Base-by-base conservation (phyloP, 2,888 invertebrate genomes). In the Lagria hirta region DNA sequence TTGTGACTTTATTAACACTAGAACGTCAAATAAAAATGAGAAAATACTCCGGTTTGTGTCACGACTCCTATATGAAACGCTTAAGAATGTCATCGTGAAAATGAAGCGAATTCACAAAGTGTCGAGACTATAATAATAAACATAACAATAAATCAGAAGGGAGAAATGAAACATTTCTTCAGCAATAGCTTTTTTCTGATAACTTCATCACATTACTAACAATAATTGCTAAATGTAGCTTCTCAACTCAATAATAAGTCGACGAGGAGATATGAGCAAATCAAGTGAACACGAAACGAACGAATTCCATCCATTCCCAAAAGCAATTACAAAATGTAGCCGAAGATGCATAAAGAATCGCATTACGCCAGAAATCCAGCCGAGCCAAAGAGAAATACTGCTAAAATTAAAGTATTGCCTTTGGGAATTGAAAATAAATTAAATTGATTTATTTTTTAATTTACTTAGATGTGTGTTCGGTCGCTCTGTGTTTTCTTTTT, bases 151-250 rank as follows among this genome's bases (percentile, higher is more conserved):
- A 53, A 55, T 51, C 53, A 46, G 29, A 35, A 42, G 49, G 49
- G 53, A 40, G 43, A 42, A 28, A 42, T 36, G 45, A 47, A 44
- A 40, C 45, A 46, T 48, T 45, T 48, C 32, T 30, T 10, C 32
- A 12, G 15, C 15, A 8, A 27, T 23, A 33, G 22, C 23, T 16
- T 23, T 22, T 22, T n/a, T n/a, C 21, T 21, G 37, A 37, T 37
- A 37, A 37, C 49, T 55, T 52, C 50, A 53, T 53, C 49, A 41
- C 14, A 4, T 7, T 36, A 5, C 4, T 24, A 38, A 36, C 45
- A 41, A 43, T 51, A 51, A 53, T 53, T 53, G 53, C 32, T 49
- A 32, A 55, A 55, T 53, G 51, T 48, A 46, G 47, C 55, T 33
- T 35, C 35, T 44, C 35, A 46, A 33, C 36, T 49, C 21, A 16